Percentiles rank a stretch among this genome's conserved stretches.
These are phyloP conservation scores for Nycticryphes semicollaris DNA, from an alignment of 2,113 vertebrate genomes.

Conservation along the genomic window DNA sequence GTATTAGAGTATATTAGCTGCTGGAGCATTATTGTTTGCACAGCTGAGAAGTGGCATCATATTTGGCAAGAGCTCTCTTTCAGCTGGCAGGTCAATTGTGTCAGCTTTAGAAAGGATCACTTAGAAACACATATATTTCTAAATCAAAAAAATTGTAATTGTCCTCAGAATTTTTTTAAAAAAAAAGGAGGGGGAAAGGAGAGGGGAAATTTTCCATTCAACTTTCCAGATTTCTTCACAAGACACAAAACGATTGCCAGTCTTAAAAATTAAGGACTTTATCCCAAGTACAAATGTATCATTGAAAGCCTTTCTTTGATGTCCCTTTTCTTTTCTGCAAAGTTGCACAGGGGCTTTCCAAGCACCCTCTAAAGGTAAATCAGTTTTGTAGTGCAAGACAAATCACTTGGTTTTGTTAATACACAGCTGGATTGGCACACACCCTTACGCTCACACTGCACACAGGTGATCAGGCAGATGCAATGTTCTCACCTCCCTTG, in stretches of 20 bases:
- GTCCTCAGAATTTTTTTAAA: background rate
- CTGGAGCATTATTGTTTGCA: background rate
- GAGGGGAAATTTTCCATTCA: background rate
- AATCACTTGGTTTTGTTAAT: background rate
- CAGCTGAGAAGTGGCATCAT: background rate
- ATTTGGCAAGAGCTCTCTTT: background rate
- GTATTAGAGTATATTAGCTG: background rate
- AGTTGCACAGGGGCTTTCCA: background rate
- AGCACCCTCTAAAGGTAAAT: background rate
- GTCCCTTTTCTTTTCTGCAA: background rate
- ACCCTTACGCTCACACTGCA: rapidly evolving
- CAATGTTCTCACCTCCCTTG: background rate
- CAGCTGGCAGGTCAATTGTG: background rate
- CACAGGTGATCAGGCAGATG: background rate
- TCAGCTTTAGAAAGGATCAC: background rate
- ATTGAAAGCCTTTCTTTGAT: background rate
- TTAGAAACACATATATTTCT: background rate
- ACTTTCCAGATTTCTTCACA: background rate
- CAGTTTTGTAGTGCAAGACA: background rate
- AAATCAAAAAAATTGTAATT: background rate
- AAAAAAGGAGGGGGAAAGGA: no score
- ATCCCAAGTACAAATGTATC: background rate
- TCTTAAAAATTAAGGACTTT: background rate
- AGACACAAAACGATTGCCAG: background rate
- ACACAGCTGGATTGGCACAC: background rate